A percentile compares a stretch with the other conserved stretches of the same genome.
Evolutionary conservation across 2,888 invertebrate genomes (phyloP).

Genomic region (Agriotes lineatus): DNA sequence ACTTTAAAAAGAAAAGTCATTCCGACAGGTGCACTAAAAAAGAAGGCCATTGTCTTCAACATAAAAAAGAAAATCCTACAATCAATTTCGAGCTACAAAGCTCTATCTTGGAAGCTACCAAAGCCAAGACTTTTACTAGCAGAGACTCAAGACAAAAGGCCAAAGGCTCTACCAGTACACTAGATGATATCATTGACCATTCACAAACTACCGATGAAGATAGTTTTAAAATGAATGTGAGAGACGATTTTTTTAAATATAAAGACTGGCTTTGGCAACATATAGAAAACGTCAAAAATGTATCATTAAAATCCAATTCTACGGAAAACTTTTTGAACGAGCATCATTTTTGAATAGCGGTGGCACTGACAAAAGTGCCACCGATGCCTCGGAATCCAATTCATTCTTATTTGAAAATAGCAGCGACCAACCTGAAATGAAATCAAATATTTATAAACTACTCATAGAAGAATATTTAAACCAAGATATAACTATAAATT

Average conservation of each 20-base stretch:
- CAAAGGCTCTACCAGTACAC: too few relatives aligned
- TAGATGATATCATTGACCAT: too few relatives aligned
- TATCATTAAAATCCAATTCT: slow-evolving; percentile 10
- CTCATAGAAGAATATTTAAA: neutral
- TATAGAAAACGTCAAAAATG: neutral
- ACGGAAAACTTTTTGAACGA: neutral
- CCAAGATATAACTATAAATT: neutral
- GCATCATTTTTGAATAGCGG: slow-evolving; percentile 47
- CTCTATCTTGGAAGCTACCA: too few relatives aligned
- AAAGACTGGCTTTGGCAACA: slow-evolving; percentile 5
- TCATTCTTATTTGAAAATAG: neutral
- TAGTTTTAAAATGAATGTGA: neutral
- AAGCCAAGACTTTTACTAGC: too few relatives aligned
- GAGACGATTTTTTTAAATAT: neutral
- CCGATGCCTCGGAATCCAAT: slow-evolving; percentile 37
- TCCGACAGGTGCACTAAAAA: too few relatives aligned
- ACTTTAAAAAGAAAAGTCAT: neutral
- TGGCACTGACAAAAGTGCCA: slow-evolving; percentile 51
- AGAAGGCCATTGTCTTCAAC: too few relatives aligned
- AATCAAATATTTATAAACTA: neutral
- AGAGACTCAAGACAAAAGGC: too few relatives aligned
- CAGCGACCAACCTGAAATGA: neutral
- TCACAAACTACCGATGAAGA: too few relatives aligned
- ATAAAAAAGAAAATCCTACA: too few relatives aligned
- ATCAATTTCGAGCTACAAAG: too few relatives aligned